phyloP scores from a whole-genome alignment of 2,888 invertebrate genomes.

The Vanessa cardui region DNA sequence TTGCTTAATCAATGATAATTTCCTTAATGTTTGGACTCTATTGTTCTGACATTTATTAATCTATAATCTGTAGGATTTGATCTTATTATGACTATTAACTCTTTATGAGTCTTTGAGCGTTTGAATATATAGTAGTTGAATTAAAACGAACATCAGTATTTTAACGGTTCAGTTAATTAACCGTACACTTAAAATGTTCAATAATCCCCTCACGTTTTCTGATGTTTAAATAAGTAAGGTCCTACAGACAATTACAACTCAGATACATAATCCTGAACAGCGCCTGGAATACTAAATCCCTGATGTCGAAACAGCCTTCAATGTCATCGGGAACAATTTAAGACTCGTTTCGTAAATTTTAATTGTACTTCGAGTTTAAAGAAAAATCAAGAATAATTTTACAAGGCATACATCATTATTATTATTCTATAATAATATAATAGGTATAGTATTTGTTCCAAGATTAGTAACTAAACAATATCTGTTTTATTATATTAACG shows the following conservation, averaged over 20 bases:
- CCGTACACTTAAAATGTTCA: slow-evolving; percentile 13
- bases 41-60: neutral
- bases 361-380: slow-evolving; percentile 8
- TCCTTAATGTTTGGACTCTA: neutral
- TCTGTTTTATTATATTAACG: no score
- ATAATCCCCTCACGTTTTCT: slow-evolving; percentile 21
- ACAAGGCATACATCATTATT: neutral
- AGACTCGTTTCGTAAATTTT: slow-evolving; percentile 10
- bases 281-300: slow-evolving; percentile 26
- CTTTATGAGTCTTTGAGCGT: neutral
- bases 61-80: no score
- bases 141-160: slow-evolving; percentile 4
- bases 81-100: neutral
- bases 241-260: slow-evolving; percentile 25
- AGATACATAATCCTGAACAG: slow-evolving; percentile 27
- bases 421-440: no score
- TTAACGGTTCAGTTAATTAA: slow-evolving; percentile 20
- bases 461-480: neutral
- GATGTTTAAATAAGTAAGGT: slow-evolving; percentile 22
- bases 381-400: slow-evolving; percentile 6
- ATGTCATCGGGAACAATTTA: slow-evolving; percentile 23
- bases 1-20: neutral
- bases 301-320: slow-evolving; percentile 12
- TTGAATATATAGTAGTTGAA: neutral
- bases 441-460: no score